phyloP scores from a whole-genome alignment of 2,888 invertebrate species.

The Tromatobia lineatoria region DNA sequence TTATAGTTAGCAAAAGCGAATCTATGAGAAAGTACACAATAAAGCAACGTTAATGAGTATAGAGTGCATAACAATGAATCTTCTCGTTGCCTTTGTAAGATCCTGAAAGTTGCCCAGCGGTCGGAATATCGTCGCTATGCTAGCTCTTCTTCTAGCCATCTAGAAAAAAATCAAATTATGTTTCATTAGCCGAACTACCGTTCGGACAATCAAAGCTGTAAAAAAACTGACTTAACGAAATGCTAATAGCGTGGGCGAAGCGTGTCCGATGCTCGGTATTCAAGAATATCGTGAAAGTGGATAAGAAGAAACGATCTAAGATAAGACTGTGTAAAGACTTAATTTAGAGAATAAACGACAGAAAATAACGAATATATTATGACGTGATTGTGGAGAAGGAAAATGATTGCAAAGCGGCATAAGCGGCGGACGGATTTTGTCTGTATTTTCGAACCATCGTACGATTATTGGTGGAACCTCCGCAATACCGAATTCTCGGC shows the following conservation, averaged over 20 bases:
- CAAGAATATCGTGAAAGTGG: constrained; percentile 40
- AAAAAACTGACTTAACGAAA: constrained; percentile 43
- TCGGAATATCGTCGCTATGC: constrained; percentile 87
- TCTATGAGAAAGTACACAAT: constrained; percentile 22
- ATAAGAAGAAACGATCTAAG: constrained; percentile 15
- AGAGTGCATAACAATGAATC: constrained; percentile 56
- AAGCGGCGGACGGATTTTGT: constrained; percentile 70
- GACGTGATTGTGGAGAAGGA: constrained; percentile 20
- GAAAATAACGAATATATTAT: constrained; percentile 22
- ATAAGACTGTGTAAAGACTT: constrained; percentile 1
- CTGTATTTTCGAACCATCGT: constrained; percentile 81
- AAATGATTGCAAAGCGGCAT: constrained; percentile 65
- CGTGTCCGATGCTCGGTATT: constrained; percentile 26
- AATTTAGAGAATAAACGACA: constrained; percentile 7
- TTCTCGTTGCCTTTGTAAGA: constrained; percentile 80
- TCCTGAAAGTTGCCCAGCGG: constrained; percentile 82
- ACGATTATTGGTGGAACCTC: constrained; percentile 81
- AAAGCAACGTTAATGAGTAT: constrained; percentile 36
- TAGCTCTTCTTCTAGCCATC: constrained; percentile 86
- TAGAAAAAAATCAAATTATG: constrained; percentile 75
- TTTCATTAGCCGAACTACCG: constrained; percentile 63
- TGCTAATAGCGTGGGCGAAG: constrained; percentile 59
- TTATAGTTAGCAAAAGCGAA: constrained; percentile 37
- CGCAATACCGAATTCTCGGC: constrained; percentile 80
- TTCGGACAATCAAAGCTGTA: constrained; percentile 55